Percentiles rank a stretch among this genome's conserved stretches.
Conservation (phyloP, 2,797 vertebrate species). For the Microcaecilia unicolor region DNA sequence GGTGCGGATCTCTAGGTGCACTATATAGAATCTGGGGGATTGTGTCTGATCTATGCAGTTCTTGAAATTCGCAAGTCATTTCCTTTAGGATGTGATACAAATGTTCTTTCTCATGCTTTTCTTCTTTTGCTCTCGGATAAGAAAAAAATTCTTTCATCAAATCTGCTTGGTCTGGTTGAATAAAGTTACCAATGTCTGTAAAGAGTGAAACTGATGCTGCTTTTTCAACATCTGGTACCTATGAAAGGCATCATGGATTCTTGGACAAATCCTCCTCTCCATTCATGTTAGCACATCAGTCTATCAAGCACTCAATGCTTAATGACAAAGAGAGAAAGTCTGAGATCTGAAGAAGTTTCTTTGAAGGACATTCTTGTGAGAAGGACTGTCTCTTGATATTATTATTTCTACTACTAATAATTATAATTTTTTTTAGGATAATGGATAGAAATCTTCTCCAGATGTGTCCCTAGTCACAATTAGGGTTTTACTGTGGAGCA, state of each 20-base stretch:
- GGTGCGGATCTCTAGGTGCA: no score
- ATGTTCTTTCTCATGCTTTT: no score
- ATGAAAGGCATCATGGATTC: constrained; percentile 22
- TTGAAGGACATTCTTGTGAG: constrained; percentile 2
- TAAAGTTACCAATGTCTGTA: constrained; percentile 27
- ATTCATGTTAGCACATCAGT: constrained; percentile 1
- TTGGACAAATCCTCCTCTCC: constrained; percentile 14
- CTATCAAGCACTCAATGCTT: constrained; percentile 14
- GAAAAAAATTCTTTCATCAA: constrained; percentile 28
- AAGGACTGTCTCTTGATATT: background rate
- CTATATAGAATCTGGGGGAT: no score
- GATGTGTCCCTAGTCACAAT: constrained; percentile 11
- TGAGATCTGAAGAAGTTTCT: background rate
- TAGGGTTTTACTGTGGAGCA: constrained; percentile 16
- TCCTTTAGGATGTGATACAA: no score
- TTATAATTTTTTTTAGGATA: no score
- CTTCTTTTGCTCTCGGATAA: no score
- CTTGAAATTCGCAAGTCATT: no score
- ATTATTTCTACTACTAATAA: no score
- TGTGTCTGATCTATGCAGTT: no score
- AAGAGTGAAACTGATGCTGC: constrained; percentile 20
- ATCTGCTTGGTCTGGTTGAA: constrained; percentile 31
- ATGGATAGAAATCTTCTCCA: constrained; percentile 18
- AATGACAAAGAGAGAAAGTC: constrained; percentile 15
- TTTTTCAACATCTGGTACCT: constrained; percentile 29